These are phyloP conservation scores for Neopelma chrysocephalum DNA, from an alignment of 2,797 vertebrate genomes.

Conservation along the genomic window DNA sequence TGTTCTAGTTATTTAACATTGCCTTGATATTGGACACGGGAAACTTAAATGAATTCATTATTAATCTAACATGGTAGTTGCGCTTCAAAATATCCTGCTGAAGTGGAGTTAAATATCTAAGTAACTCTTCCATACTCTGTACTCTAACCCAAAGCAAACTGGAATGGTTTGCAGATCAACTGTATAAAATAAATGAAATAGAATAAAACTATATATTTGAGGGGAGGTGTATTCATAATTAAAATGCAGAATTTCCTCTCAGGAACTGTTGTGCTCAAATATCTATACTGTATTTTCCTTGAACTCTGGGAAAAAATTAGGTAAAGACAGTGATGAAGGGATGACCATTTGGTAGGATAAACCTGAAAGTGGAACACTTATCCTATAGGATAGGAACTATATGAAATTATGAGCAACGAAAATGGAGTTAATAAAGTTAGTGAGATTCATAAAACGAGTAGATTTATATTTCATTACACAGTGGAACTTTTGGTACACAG, in stretches of 20 bases:
- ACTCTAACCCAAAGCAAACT: background rate
- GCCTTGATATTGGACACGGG: background rate
- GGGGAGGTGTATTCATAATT: accelerated
- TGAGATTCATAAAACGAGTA: background rate
- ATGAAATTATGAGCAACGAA: background rate
- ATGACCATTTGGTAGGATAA: background rate
- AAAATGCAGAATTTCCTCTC: background rate
- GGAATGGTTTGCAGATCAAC: background rate
- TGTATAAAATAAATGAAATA: background rate
- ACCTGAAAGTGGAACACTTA: background rate
- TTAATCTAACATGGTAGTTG: background rate
- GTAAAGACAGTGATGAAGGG: background rate
- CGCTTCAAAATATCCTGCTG: background rate
- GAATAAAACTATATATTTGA: background rate
- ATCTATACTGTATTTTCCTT: background rate
- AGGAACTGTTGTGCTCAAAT: background rate
- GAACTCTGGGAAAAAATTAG: background rate
- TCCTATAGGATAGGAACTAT: background rate
- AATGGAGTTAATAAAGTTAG: background rate
- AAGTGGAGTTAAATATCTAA: background rate
- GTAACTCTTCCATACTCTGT: background rate
- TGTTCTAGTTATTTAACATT: background rate
- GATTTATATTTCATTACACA: background rate
- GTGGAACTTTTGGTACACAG: background rate
- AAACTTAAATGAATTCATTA: background rate